Conservation (phyloP, 30 jellyfish, hydroid and myxozoan species). For the Mastigias papua region DNA sequence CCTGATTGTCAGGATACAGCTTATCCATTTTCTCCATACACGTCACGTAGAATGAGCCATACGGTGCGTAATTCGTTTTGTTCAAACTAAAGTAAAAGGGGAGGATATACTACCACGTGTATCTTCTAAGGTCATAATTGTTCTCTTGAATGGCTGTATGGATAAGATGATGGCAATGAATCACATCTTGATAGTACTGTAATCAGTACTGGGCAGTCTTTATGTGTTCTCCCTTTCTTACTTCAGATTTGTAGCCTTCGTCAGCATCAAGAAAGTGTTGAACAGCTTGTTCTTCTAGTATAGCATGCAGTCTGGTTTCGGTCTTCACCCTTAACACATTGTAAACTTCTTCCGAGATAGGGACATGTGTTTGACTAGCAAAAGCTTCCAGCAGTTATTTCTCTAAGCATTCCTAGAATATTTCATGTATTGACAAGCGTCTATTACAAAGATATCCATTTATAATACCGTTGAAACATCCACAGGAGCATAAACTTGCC, state of each 20-base stretch:
- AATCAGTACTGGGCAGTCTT: slow-evolving; percentile 54
- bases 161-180: background rate
- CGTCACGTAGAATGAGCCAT: slow-evolving; percentile 40
- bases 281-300: slow-evolving; percentile 19
- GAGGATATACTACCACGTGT: slow-evolving; percentile 25
- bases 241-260: slow-evolving; percentile 6
- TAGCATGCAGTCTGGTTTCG: background rate
- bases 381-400: slow-evolving; percentile 4
- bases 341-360: background rate
- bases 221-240: slow-evolving; percentile 31
- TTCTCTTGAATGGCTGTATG: slow-evolving; percentile 43
- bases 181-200: slow-evolving; percentile 18
- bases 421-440: slow-evolving; percentile 24
- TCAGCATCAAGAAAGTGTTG: background rate
- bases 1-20: slow-evolving; percentile 36
- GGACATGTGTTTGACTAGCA: slow-evolving; percentile 1
- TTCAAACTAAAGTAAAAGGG: slow-evolving; percentile 38
- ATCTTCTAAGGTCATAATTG: slow-evolving; percentile 4
- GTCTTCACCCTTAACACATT: background rate
- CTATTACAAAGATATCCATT: slow-evolving; percentile 41
- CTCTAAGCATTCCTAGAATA: slow-evolving; percentile 37
- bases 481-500: slow-evolving; percentile 30
- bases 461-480: slow-evolving; percentile 32
- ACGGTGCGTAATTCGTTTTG: slow-evolving; percentile 45
- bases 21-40: slow-evolving; percentile 6